Conservation (phyloP, 2,113 vertebrate genomes). For the Guaruba guarouba region DNA sequence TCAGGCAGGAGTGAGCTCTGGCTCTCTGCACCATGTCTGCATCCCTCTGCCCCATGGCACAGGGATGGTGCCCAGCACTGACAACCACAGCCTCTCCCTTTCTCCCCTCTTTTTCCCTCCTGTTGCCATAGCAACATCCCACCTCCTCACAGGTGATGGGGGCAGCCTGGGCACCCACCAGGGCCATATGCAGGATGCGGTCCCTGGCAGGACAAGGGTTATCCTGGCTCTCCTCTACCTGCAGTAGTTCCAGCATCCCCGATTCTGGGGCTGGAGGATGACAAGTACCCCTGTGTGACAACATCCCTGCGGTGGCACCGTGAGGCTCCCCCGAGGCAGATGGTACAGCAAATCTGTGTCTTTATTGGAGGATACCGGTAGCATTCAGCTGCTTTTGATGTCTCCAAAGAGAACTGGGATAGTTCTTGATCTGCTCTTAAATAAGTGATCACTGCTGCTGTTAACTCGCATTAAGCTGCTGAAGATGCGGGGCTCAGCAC, state of each 20-base stretch:
- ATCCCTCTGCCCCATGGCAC: fast-evolving
- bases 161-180: fast-evolving
- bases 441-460: constrained; percentile 58
- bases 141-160: neutral
- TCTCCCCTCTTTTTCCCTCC: neutral
- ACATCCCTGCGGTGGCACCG: neutral
- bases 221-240: neutral
- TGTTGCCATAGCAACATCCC: neutral
- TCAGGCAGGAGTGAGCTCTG: neutral
- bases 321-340: neutral
- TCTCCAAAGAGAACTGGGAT: constrained; percentile 41
- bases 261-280: fast-evolving
- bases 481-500: neutral
- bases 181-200: fast-evolving
- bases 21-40: fast-evolving
- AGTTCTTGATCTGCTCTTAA: constrained; percentile 65
- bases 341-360: neutral
- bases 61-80: neutral
- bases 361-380: constrained; percentile 34
- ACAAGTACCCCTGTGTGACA: neutral
- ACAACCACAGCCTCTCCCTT: neutral
- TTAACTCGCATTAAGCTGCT: constrained; percentile 37
- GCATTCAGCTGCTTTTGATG: constrained; percentile 53
- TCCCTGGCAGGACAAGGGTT: fast-evolving
- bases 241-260: fast-evolving